Percentiles rank a stretch among this genome's conserved stretches.
Evolutionary conservation across 1,140 invertebrate genomes (phyloP).

Genomic region (Cecropterus lyciades): DNA sequence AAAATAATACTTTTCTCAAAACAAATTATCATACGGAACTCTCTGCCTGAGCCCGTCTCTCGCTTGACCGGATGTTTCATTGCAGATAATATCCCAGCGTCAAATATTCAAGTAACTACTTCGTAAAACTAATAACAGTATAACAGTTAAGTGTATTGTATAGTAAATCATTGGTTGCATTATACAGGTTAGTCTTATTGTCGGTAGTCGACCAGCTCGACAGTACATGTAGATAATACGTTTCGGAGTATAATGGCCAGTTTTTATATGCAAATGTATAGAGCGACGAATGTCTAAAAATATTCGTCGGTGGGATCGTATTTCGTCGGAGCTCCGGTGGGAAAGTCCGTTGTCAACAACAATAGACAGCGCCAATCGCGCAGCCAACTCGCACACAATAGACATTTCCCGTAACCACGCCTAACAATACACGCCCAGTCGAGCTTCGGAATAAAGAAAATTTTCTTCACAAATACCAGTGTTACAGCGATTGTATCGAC

Average conservation of each 20-base stretch:
- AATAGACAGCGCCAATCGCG: conserved; percentile 73
- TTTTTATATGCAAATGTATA: conserved; percentile 55
- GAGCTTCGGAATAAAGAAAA: conserved; percentile 73
- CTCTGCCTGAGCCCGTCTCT: too few species aligned
- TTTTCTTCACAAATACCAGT: conserved; percentile 75
- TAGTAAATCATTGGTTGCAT: too few species aligned
- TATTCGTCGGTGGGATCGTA: conserved; percentile 53
- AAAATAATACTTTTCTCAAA: too few species aligned
- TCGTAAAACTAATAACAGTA: too few species aligned
- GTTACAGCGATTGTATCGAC: conserved; percentile 79
- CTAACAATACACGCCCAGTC: conserved; percentile 76
- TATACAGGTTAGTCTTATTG: background rate
- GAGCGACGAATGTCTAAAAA: conserved; percentile 49
- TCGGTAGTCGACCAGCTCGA: conserved; percentile 10
- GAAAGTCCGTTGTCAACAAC: conserved; percentile 61
- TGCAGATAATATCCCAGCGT: too few species aligned
- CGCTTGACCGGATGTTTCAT: too few species aligned
- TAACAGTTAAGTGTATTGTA: too few species aligned
- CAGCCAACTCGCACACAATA: conserved; percentile 65
- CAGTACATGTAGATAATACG: conserved; percentile 50
- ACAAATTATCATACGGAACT: too few species aligned
- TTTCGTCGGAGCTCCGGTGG: conserved; percentile 56
- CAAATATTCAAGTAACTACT: too few species aligned
- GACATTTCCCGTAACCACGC: conserved; percentile 75
- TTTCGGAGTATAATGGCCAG: conserved; percentile 40